Evolutionary conservation across 2,797 vertebrate genomes (phyloP).

Genomic region (Hapalemur alaotrensis): DNA sequence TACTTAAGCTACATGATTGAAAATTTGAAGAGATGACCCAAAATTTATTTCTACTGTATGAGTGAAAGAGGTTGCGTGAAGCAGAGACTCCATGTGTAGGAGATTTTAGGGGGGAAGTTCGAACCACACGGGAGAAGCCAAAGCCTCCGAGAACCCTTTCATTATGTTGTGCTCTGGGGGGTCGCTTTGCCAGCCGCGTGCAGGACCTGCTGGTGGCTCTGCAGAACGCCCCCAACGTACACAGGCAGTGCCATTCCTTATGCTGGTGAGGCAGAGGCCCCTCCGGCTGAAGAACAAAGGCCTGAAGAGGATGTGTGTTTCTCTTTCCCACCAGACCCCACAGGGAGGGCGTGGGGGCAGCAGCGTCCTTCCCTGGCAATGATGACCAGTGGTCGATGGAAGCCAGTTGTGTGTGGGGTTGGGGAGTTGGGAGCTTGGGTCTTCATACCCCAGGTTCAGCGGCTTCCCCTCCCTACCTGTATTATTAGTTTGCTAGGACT

Average conservation of each 20-base stretch:
- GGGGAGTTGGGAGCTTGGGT: neutral
- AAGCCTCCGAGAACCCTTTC: rapidly evolving
- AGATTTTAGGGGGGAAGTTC: neutral
- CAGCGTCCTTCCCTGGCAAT: neutral
- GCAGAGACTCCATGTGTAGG: neutral
- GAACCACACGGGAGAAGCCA: neutral
- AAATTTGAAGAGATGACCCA: neutral
- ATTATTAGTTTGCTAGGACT: neutral
- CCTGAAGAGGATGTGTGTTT: neutral
- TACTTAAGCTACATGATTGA: neutral
- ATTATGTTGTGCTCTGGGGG: neutral
- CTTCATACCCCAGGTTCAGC: neutral
- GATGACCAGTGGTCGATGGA: neutral
- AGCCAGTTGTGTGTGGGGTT: neutral
- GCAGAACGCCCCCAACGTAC: neutral
- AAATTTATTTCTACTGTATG: neutral
- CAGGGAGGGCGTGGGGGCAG: neutral
- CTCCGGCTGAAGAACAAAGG: neutral
- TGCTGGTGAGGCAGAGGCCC: neutral
- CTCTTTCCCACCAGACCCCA: neutral
- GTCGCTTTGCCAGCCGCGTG: rapidly evolving
- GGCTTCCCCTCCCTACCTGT: neutral
- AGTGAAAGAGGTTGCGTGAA: neutral
- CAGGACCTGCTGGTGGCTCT: neutral
- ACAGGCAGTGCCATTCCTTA: neutral